phyloP scores from a whole-genome alignment of 2,888 invertebrate genomes.

The Polyommatus iphigenia region DNA sequence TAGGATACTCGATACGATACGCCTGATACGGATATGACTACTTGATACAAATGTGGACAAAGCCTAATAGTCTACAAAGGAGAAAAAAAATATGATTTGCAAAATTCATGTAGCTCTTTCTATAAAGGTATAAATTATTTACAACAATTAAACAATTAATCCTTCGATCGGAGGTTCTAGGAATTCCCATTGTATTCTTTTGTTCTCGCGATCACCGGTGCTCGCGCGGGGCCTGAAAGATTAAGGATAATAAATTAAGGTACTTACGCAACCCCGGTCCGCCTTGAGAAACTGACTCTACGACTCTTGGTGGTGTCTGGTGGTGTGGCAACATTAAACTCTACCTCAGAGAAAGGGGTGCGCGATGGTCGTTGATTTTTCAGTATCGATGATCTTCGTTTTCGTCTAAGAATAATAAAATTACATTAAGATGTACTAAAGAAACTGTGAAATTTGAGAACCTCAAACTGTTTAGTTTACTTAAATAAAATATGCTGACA shows the following conservation, averaged over 20 bases:
- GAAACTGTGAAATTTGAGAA: not conserved
- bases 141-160: not conserved
- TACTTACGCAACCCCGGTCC: slow-evolving; percentile 65
- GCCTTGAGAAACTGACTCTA: slow-evolving; percentile 68
- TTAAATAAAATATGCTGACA: not conserved
- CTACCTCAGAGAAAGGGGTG: slow-evolving; percentile 70
- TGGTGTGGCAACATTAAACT: slow-evolving; percentile 70
- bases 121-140: too few species aligned
- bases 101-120: too few species aligned
- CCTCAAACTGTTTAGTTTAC: not conserved
- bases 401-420: slow-evolving; percentile 54
- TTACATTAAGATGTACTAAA: not conserved
- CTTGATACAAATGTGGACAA: too few species aligned
- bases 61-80: too few species aligned
- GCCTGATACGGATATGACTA: too few species aligned
- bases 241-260: not conserved
- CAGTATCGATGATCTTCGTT: slow-evolving; percentile 69
- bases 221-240: too few species aligned
- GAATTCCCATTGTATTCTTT: too few species aligned
- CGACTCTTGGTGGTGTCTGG: slow-evolving; percentile 66
- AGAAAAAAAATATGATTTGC: too few species aligned
- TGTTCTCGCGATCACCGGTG: too few species aligned
- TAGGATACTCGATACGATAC: too few species aligned
- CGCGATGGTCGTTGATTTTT: slow-evolving; percentile 67
- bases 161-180: too few species aligned